Evolutionary conservation across 2,888 invertebrate species (phyloP).

Genomic region (Gandaritis pyraliata): DNA sequence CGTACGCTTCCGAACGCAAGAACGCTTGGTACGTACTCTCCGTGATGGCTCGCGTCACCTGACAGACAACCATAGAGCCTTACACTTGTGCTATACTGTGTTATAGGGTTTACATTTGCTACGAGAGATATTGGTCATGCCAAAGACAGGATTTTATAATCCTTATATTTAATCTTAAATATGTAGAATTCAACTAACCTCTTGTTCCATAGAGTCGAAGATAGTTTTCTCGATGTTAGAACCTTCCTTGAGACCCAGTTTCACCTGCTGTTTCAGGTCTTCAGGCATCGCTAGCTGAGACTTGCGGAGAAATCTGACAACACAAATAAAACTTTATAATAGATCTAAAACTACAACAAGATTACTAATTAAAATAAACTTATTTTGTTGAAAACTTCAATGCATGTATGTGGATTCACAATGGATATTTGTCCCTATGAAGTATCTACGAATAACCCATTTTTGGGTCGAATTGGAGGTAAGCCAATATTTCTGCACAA

Average conservation of each 20-base stretch:
- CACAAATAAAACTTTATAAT: constrained; percentile 16
- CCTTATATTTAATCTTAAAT: too few species aligned
- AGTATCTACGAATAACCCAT: too few species aligned
- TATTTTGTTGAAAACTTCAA: too few species aligned
- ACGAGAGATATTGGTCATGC: too few species aligned
- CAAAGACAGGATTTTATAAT: too few species aligned
- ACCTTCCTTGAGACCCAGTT: constrained; percentile 89
- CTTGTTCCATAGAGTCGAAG: constrained; percentile 93
- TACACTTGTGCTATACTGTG: not conserved
- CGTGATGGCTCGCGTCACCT: constrained; percentile 92
- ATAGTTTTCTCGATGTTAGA: constrained; percentile 89
- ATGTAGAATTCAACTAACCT: constrained; percentile 74
- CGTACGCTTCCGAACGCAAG: constrained; percentile 95
- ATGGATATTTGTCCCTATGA: too few species aligned
- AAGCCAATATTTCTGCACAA: too few species aligned
- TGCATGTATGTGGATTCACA: too few species aligned
- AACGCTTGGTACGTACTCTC: constrained; percentile 96
- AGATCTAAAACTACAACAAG: too few species aligned
- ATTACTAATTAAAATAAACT: too few species aligned
- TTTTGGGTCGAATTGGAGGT: too few species aligned
- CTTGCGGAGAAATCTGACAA: constrained; percentile 89
- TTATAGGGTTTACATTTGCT: too few species aligned
- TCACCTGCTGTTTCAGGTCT: constrained; percentile 91
- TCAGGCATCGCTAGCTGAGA: constrained; percentile 92
- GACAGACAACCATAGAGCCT: constrained; percentile 25